phyloP scores from a whole-genome alignment of 2,113 vertebrate species.

The Cinclus mexicanus region DNA sequence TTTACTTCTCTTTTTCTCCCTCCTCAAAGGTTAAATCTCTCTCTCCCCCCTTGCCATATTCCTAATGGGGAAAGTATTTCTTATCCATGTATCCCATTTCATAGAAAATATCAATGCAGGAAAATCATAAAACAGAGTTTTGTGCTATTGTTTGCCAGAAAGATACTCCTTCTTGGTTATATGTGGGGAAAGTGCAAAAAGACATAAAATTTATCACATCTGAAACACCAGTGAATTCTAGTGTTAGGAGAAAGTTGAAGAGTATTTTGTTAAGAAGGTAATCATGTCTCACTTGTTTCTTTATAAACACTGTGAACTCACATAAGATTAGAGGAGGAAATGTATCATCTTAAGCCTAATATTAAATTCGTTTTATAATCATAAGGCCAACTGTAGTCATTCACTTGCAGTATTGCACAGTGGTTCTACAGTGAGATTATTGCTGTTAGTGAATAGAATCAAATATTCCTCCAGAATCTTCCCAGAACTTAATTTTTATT shows the following conservation, averaged over 20 bases:
- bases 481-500: not conserved
- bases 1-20: not conserved
- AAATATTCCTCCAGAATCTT: not conserved
- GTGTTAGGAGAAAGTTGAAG: not conserved
- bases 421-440: not conserved
- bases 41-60: not conserved
- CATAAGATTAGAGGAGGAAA: not conserved
- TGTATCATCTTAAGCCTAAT: not conserved
- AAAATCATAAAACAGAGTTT: constrained; percentile 36
- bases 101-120: constrained; percentile 24
- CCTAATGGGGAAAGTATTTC: constrained; percentile 22
- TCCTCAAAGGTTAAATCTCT: not conserved
- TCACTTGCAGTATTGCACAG: not conserved
- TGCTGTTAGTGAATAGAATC: not conserved
- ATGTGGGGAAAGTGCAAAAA: not conserved
- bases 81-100: constrained; percentile 32
- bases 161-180: not conserved
- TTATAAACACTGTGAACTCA: not conserved
- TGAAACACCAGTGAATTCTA: not conserved
- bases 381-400: rapidly evolving
- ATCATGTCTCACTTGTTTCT: not conserved
- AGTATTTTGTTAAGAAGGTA: not conserved
- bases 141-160: constrained; percentile 22
- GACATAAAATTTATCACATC: not conserved
- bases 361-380: not conserved